Evolutionary conservation across 2,113 vertebrate species (phyloP).

Genomic region (Dolichotis patagonum): DNA sequence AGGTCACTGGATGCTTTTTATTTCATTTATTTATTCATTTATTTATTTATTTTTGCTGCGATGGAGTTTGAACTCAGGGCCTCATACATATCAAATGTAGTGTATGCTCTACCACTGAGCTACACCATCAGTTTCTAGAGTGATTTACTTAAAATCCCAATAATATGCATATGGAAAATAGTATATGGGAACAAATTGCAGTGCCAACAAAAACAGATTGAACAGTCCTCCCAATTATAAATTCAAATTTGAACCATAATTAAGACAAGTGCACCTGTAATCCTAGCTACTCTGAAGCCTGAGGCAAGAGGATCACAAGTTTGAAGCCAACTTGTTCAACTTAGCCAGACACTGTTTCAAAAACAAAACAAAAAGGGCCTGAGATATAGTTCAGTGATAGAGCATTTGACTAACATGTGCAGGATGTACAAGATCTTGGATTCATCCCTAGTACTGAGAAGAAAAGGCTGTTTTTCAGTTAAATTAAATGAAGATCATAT

Average conservation of each 20-base stretch:
- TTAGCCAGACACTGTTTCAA: background rate
- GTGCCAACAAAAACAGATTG: background rate
- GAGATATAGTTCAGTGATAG: too few species aligned
- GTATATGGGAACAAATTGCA: background rate
- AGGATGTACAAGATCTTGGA: too few species aligned
- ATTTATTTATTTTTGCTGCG: background rate
- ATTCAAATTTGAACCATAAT: background rate
- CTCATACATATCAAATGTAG: background rate
- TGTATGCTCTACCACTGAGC: background rate
- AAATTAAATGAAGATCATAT: too few species aligned
- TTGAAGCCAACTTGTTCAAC: background rate
- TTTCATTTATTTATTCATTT: background rate
- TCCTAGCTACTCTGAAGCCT: background rate
- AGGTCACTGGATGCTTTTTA: background rate
- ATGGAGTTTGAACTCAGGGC: background rate
- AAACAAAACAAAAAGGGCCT: background rate
- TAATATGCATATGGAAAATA: background rate
- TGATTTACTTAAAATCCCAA: background rate
- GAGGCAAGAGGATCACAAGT: background rate
- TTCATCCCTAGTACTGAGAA: too few species aligned
- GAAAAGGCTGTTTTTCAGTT: too few species aligned
- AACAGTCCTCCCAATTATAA: background rate
- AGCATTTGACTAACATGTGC: too few species aligned
- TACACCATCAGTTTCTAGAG: background rate
- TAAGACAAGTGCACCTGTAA: background rate